Evolutionary conservation across 2,797 vertebrate species (phyloP), one percentile per base, ranked within the genome.

Genomic region (Clamator glandarius): DNA sequence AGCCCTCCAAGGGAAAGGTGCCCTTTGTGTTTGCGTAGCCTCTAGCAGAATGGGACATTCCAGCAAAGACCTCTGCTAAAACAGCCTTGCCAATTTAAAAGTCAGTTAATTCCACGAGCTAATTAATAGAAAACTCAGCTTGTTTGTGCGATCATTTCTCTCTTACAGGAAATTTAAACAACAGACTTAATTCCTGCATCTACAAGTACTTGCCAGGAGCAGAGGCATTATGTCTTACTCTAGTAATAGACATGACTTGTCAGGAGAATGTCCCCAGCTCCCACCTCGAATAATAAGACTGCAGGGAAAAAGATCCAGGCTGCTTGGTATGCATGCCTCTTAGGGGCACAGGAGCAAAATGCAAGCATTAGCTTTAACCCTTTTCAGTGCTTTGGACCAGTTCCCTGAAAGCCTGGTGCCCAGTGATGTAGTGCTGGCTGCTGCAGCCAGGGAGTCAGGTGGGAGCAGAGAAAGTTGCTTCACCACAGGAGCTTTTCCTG

Each of bases 321-420:
- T 95, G 83, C 91, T 95, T 96, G 85, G 92, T 73, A 92, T 96
- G 93, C 93, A 96, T 93, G 80, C 63, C 89, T 90, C 77, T 77
- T 72, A 25, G 80, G 48, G 70, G 26, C 63, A 54, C 11, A 3
- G 73, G 63, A 51, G 79, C 78, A 46, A 61, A 94, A 83, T 21
- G 33, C 62, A 87, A 75, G 88, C 57, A 29, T 31, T 83, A 62
- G 66, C n/a, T 90, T 96, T 93, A 95, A 94, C 89, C 95, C 91
- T 94, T 96, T 84, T 62, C 58, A 72, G 55, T 33, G 31, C 66
- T 85, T 75, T 89, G 89, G 87, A 36, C 5, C 0, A 0, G 15
- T 67, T 85, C 75, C 58, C 33, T 81, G 42, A 17, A 62, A 81
- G 54, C 54, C 73, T 46, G 58, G 6, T 89, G 72, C 68, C 39